Conservation (phyloP, 2,888 invertebrate species). For the Calameuta pallipes region DNA sequence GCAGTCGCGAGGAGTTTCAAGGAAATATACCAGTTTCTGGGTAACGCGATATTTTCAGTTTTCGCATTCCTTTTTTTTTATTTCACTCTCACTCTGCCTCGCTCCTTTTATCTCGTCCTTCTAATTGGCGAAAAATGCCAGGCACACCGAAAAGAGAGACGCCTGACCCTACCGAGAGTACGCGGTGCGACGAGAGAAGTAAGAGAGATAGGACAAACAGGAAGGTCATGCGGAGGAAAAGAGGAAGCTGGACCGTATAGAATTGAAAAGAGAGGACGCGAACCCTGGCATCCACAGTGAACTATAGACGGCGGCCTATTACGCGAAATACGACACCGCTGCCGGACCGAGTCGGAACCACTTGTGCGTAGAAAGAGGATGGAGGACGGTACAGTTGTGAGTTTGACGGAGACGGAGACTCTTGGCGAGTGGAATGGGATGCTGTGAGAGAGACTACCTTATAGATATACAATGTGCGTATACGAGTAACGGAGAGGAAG, state of each 20-base stretch:
- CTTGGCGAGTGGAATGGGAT: conserved; percentile 26
- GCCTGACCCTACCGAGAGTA: neutral
- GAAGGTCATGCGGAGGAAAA: neutral
- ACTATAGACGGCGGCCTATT: conserved; percentile 53
- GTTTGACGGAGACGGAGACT: conserved; percentile 24
- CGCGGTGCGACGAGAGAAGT: neutral
- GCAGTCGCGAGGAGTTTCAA: conserved; percentile 10
- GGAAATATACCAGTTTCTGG: neutral
- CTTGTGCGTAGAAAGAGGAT: conserved; percentile 41
- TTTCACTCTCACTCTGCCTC: neutral
- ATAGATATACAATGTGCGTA: neutral
- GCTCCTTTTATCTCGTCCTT: neutral
- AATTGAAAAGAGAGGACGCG: neutral
- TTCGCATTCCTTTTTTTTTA: neutral
- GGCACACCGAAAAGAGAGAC: neutral
- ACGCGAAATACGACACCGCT: conserved; percentile 59
- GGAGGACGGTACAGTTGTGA: conserved; percentile 22
- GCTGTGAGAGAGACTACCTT: conserved; percentile 11
- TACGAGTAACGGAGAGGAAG: neutral
- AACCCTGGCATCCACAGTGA: conserved; percentile 14
- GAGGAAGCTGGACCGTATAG: neutral
- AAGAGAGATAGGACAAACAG: neutral
- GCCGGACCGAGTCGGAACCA: conserved; percentile 52
- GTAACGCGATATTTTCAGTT: conserved; percentile 2
- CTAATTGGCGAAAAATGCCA: conserved; percentile 5